These are phyloP conservation scores for Clanis bilineata DNA, from an alignment of 2,888 invertebrate species.

Conservation along the genomic window DNA sequence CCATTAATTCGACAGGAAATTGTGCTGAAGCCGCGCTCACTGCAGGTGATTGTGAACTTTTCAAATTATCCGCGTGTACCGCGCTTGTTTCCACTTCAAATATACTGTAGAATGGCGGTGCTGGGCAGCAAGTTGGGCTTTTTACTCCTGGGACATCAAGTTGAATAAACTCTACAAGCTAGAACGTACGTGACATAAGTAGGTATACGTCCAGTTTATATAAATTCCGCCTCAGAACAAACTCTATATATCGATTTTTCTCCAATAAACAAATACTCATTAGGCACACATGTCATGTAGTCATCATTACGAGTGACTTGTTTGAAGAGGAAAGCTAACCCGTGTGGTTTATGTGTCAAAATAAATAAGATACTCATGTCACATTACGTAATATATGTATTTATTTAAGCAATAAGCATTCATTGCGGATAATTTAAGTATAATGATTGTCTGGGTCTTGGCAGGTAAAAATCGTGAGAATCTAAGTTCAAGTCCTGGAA, in stretches of 20 bases:
- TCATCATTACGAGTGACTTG: not conserved
- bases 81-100: conserved; percentile 69
- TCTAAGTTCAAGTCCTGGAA: too few species aligned
- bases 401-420: too few species aligned
- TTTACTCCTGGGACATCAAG: conserved; percentile 48
- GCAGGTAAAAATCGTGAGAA: too few species aligned
- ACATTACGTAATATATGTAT: not conserved
- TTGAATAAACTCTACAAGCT: conserved; percentile 53
- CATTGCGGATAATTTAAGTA: too few species aligned
- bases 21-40: conserved; percentile 72
- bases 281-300: not conserved
- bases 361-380: not conserved
- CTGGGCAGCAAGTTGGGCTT: conserved; percentile 34
- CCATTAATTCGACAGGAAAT: conserved; percentile 81
- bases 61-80: conserved; percentile 76
- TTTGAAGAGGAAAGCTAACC: not conserved
- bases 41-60: conserved; percentile 80
- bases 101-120: conserved; percentile 36
- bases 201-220: conserved; percentile 27
- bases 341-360: not conserved
- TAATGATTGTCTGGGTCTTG: too few species aligned
- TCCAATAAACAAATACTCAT: conserved; percentile 16
- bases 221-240: conserved; percentile 22
- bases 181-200: conserved; percentile 24
- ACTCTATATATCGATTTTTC: conserved; percentile 30